Base-by-base conservation (phyloP, 2,797 vertebrate species). In the Mycteria americana region DNA sequence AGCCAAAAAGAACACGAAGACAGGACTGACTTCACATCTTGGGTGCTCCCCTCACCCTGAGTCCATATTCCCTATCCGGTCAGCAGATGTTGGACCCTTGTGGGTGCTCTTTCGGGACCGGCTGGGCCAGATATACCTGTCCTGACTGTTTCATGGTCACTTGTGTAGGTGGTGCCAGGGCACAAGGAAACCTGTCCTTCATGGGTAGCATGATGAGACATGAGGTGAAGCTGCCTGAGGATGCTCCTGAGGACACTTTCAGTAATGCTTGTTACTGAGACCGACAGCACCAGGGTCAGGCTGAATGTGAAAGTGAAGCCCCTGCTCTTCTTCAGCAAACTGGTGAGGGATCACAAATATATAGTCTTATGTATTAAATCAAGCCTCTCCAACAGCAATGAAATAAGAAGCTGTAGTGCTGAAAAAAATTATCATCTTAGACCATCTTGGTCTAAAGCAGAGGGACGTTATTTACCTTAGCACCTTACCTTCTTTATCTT, bases 61-160 rank as follows among this genome's bases (percentile, higher is more conserved):
- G 8, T 54, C 17, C 13, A 4, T 67, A 28, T 31, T 62, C 30
- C 19, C 33, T 75, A 16, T 30, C 15, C 4, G 1, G 2, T 14
- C 11, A 3, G 31, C 35, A 88, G 33, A 41, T 0, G 5, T 37
- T 9, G 1, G 23, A 68, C 15, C 19, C 31, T 57, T 1, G 0
- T 18, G 23, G 5, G 3, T 1, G 3, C 4, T 67, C 9, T 48
- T 84, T 45, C 2, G 3, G 53, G 28, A 78, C 9, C 0, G 7
- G 2, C 25, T 81, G 16, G 25, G 24, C 10, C 39, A 28, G 31
- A 21, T 39, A 35, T 9, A 28, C 3, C 28, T 23, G 10, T 39
- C 39, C 30, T 37, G 30, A 21, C 3, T 59, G 4, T 46, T 51
- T 50, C 48, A 31, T 82, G 30, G 9, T 43, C 5, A 0, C 18